Percentiles rank a stretch among this genome's conserved stretches.
These are phyloP conservation scores for Mus musculus DNA, from an alignment of 2,113 vertebrate genomes.

Conservation along the genomic window DNA sequence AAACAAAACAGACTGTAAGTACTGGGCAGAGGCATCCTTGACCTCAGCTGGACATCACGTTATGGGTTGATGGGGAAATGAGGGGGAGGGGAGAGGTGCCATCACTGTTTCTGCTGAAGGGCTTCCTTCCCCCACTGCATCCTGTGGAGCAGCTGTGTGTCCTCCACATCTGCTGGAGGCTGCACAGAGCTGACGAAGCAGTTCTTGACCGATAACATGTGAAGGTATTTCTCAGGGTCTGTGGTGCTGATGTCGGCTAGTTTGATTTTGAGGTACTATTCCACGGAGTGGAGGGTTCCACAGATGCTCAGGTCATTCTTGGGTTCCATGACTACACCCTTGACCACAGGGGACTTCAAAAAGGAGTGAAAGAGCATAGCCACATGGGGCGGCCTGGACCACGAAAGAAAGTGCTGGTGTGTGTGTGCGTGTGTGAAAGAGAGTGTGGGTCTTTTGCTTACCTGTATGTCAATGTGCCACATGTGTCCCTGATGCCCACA, in stretches of 20 bases:
- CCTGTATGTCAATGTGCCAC: not conserved
- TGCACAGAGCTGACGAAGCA: conserved; percentile 96
- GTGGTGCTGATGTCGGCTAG: conserved; percentile 96
- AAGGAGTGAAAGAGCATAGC: conserved; percentile 95
- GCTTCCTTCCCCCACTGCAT: conserved; percentile 95
- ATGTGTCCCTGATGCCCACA: not conserved
- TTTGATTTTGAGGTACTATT: conserved; percentile 97
- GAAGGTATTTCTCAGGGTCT: conserved; percentile 96
- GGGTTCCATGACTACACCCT: conserved; percentile 95
- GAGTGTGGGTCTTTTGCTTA: not conserved
- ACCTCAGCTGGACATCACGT: not conserved
- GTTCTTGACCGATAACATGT: conserved; percentile 97
- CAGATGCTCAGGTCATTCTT: conserved; percentile 97
- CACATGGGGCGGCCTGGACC: rapidly evolving
- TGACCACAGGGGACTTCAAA: conserved; percentile 96
- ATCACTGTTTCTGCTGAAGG: conserved; percentile 95
- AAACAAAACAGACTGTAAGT: conserved; percentile 12
- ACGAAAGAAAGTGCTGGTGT: not conserved
- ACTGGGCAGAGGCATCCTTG: not conserved
- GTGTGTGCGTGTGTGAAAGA: not conserved
- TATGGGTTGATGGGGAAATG: not conserved
- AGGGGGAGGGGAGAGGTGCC: not conserved
- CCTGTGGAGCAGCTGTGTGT: conserved; percentile 94
- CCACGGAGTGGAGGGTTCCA: conserved; percentile 94
- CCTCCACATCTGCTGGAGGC: conserved; percentile 94